Base-by-base conservation (phyloP, 1,140 invertebrate species). In the Manduca sexta region DNA sequence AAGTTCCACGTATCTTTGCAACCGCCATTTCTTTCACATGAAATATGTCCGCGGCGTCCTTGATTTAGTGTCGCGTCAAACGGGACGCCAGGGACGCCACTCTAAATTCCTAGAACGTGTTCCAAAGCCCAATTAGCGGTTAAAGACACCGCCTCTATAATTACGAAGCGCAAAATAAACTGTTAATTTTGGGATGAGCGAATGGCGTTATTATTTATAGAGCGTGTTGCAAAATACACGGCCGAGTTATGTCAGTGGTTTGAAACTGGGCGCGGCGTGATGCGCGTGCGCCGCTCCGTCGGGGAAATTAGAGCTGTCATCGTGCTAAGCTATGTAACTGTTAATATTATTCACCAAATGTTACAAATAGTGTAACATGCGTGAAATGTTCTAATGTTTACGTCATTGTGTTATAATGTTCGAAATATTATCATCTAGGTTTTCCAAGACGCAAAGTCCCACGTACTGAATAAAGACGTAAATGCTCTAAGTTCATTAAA, bases 231-330 rank as follows among this genome's bases (percentile, higher is more conserved):
- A 76, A 74, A 78, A 80, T 80, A 73, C 72, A 74, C 70, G 77
- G 71, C 76, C 73, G 77, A 76, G 71, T 80, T 81, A 84, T 81
- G 77, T 84, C 77, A 84, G 75, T 64, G 26, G 35, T 44, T 60
- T 49, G 26, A 8, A 47, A 34, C 43, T 49, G 41, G 41, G 45
- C 31, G 39, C 26, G 26, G 33, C 34, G 29, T 48, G 26, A 47
- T 44, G 37, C 15, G 21, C 10, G 45, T 5, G 14, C 8, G 45
- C 14, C n/a, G 13, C 44, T 38, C 8, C 6, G 16, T 52, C 12
- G 21, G 31, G 5, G 37, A 52, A 59, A 53, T 59, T 56, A 46
- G 52, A 58, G 31, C 49, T 64, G 59, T 55, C 59, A 56, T 49
- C 48, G 38, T 18, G n/a, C 16, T 40, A 15, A 40, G 17, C 38